Evolutionary conservation across 30 jellyfish, hydroid and myxozoan genomes (phyloP).

Genomic region (Cassiopea andromeda): DNA sequence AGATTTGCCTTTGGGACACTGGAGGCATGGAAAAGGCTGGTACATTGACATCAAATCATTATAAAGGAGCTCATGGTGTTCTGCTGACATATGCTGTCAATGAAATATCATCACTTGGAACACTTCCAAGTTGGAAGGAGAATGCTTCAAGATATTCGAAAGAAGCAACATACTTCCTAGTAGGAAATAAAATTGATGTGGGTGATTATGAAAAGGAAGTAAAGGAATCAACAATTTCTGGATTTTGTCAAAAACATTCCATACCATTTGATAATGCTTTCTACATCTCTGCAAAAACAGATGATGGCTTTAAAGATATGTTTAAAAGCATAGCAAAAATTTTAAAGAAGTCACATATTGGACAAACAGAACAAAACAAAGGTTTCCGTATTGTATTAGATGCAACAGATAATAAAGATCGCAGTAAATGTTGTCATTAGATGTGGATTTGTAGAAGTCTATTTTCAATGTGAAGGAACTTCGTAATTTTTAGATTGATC

Average conservation of each 20-base stretch:
- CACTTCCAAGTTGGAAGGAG: constrained; percentile 80
- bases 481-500: too few relatives aligned
- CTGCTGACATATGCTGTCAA: constrained; percentile 76
- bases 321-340: constrained; percentile 52
- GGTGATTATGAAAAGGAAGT: constrained; percentile 72
- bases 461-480: too few relatives aligned
- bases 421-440: neutral
- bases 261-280: constrained; percentile 60
- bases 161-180: constrained; percentile 64
- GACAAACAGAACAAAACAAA: constrained; percentile 17
- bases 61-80: constrained; percentile 82
- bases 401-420: constrained; percentile 21
- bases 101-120: constrained; percentile 66
- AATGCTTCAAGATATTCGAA: constrained; percentile 70
- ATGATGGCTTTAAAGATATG: constrained; percentile 71
- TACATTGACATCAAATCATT: constrained; percentile 79
- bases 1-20: constrained; percentile 97
- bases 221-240: constrained; percentile 37
- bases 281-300: constrained; percentile 78
- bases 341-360: constrained; percentile 25
- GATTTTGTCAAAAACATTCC: constrained; percentile 71
- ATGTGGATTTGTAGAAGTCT: neutral
- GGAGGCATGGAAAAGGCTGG: constrained; percentile 98
- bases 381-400: constrained; percentile 54
- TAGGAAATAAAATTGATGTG: constrained; percentile 90